These are phyloP conservation scores for Pseudanteris insignis DNA, from an alignment of 2,888 invertebrate genomes.

Conservation along the genomic window DNA sequence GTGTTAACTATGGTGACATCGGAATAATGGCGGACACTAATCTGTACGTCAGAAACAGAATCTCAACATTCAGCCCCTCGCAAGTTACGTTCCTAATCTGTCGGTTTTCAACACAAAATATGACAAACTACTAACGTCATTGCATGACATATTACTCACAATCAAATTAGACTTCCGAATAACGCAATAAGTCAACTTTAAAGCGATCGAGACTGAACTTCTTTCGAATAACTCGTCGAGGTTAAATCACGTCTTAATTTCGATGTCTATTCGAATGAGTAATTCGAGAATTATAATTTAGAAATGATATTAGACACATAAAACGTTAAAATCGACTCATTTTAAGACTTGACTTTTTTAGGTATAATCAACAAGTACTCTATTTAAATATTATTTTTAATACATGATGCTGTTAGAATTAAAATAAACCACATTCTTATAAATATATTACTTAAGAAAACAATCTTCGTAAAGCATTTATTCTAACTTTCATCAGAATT, in stretches of 20 bases:
- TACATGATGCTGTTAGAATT: too few species aligned
- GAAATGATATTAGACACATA: too few species aligned
- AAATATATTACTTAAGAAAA: too few species aligned
- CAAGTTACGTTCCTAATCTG: constrained; percentile 60
- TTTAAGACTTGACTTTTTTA: too few species aligned
- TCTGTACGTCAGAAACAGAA: constrained; percentile 66
- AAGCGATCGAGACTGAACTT: constrained; percentile 3
- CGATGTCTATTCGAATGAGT: constrained; percentile 4
- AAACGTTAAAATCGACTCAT: too few species aligned
- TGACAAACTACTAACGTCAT: constrained; percentile 59
- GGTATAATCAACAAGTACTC: too few species aligned
- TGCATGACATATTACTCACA: constrained; percentile 34
- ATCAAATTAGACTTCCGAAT: constrained; percentile 28
- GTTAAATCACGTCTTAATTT: constrained; percentile 1
- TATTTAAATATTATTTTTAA: too few species aligned
- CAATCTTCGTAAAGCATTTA: too few species aligned
- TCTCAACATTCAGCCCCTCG: constrained; percentile 50
- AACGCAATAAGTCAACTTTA: constrained; percentile 26
- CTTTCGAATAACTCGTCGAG: constrained; percentile 3
- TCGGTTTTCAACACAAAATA: constrained; percentile 64
- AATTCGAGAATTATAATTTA: too few species aligned
- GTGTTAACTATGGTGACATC: constrained; percentile 65
- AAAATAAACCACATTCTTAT: too few species aligned
- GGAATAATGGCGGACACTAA: constrained; percentile 67
- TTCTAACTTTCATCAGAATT: too few species aligned